These are phyloP conservation scores for Scytalopus superciliaris DNA, from an alignment of 2,113 vertebrate genomes.

Conservation along the genomic window DNA sequence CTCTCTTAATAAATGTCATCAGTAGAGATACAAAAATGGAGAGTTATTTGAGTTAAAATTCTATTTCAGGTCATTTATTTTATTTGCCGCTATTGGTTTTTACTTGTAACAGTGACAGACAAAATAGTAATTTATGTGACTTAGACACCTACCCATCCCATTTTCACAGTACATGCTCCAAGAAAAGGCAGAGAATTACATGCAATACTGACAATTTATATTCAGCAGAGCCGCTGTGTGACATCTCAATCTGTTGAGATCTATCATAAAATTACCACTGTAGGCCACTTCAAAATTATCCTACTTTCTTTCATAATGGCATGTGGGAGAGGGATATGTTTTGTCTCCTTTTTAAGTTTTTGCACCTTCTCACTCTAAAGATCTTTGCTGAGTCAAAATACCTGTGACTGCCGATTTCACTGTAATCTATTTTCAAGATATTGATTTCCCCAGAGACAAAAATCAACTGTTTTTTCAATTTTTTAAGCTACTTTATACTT, in stretches of 20 bases:
- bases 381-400: slow-evolving; percentile 13
- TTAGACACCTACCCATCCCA: slow-evolving; percentile 15
- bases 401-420: not conserved
- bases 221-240: not conserved
- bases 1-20: not conserved
- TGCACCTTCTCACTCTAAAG: not conserved
- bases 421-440: slow-evolving; percentile 16
- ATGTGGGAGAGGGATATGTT: not conserved
- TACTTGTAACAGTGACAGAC: not conserved
- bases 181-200: slow-evolving; percentile 7
- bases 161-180: not conserved
- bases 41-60: slow-evolving; percentile 14
- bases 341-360: slow-evolving; percentile 24
- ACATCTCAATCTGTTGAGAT: slow-evolving; percentile 52
- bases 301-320: slow-evolving; percentile 11
- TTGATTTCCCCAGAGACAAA: not conserved
- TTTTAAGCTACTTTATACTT: not conserved
- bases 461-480: not conserved
- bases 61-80: not conserved
- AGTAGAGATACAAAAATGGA: not conserved
- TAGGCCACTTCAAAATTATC: slow-evolving; percentile 52
- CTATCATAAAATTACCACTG: slow-evolving; percentile 20
- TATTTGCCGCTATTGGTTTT: not conserved
- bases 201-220: not conserved
- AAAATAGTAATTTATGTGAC: not conserved